Evolutionary conservation across 2,113 vertebrate genomes (phyloP), one percentile per base, ranked within the genome.

Genomic region (Maylandia zebra): DNA sequence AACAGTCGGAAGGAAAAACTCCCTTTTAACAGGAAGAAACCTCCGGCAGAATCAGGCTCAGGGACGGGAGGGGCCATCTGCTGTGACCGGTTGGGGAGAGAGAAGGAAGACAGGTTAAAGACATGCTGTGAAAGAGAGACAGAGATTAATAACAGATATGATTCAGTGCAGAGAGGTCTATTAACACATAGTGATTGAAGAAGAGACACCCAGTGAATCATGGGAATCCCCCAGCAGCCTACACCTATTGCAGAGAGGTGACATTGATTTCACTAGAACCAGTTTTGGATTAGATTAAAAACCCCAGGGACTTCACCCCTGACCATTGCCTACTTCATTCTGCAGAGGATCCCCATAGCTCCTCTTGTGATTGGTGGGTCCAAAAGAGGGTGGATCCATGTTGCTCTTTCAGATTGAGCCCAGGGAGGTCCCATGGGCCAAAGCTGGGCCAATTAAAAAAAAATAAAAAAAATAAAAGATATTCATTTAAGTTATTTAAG

Each of bases 11-110:
- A 5, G 24, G 24, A 30, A 57, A 57, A 57, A 57, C 7, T 57
- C 55, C 12, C 7, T 27, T 57, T 57, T 57, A 30, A 57, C 24
- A 57, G 24, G 12, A 57, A 57, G 12, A 57, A 14, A 57, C 24
- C 55, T 57, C 55, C 0, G 0, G 4, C 55, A 30, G 24, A 30
- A 57, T 0, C 24, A 30, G 55, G 12, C 55, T 57, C 55, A 57
- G 24, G 7, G 55, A 57, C 1, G 12, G 55, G 55, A 2, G 12
- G 56, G 56, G 53, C 43, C 43, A 14, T 45, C 43, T 45, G 6
- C 13, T 45, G 43, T 1, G 13, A 45, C 3, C 2, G 6, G 43
- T 45, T 14, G 43, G 43, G 43, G 43, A 2, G 43, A 45, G 43
- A 45, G 17, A 16, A 48, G 14, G 45, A 16, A 16, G 45, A 48